phyloP scores from a whole-genome alignment of 2,113 vertebrate species.

The Anoplopoma fimbria region DNA sequence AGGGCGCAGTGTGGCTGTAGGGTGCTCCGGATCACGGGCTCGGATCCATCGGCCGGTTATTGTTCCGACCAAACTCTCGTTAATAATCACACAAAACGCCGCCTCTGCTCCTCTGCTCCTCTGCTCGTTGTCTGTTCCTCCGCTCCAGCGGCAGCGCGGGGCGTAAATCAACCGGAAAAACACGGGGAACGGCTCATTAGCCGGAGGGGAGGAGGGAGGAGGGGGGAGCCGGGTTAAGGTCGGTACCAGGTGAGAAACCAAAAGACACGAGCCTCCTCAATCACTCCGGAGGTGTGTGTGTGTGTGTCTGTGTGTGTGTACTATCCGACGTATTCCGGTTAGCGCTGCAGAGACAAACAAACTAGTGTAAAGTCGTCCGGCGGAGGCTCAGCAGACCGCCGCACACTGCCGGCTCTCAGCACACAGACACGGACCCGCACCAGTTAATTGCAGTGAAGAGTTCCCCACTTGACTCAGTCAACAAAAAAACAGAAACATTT shows the following conservation, averaged over 20 bases:
- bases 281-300: constrained; percentile 32
- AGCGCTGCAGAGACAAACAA: constrained; percentile 19
- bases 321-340: constrained; percentile 64
- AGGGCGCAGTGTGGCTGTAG: constrained; percentile 3
- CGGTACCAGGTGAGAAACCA: constrained; percentile 65
- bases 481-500: constrained; percentile 57
- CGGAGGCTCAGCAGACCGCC: constrained; percentile 32
- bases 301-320: constrained; percentile 32
- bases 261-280: constrained; percentile 26
- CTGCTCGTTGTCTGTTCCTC: constrained; percentile 27
- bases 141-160: constrained; percentile 51
- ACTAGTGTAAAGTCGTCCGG: constrained; percentile 13
- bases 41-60: constrained; percentile 69
- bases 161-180: constrained; percentile 78
- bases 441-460: constrained; percentile 75
- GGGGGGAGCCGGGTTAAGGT: not conserved
- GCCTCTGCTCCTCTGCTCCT: constrained; percentile 29
- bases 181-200: constrained; percentile 76
- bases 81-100: constrained; percentile 42
- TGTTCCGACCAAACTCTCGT: constrained; percentile 8
- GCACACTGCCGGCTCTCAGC: constrained; percentile 38
- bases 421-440: constrained; percentile 69
- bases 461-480: constrained; percentile 75
- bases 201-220: constrained; percentile 24
- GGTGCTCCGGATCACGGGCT: constrained; percentile 57